Evolutionary conservation across 2,888 invertebrate species (phyloP).

Genomic region (Ochropleura leucogaster): DNA sequence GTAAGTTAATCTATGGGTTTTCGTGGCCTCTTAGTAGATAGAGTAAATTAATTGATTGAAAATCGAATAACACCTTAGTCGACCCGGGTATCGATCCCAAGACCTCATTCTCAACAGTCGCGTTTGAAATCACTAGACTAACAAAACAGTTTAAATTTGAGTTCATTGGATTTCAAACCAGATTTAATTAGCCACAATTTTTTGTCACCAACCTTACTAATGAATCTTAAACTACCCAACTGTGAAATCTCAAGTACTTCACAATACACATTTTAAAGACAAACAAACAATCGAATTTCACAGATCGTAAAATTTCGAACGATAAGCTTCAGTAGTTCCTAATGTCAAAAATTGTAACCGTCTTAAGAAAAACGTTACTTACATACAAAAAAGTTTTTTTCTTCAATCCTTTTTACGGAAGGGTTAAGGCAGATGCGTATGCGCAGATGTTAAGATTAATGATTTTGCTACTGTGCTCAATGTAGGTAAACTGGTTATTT

Average conservation of each 20-base stretch:
- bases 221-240: conserved; percentile 18
- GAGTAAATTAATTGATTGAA: too few species aligned
- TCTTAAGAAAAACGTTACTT: conserved; percentile 59
- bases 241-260: conserved; percentile 23
- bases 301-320: conserved; percentile 50
- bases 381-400: conserved; percentile 60
- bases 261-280: conserved; percentile 43
- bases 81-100: too few species aligned
- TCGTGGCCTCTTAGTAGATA: too few species aligned
- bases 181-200: not conserved
- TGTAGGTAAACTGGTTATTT: conserved; percentile 59
- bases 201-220: not conserved
- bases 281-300: conserved; percentile 66
- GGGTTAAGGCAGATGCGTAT: conserved; percentile 84
- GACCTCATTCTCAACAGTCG: too few species aligned
- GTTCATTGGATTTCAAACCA: not conserved
- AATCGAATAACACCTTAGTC: too few species aligned
- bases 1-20: too few species aligned
- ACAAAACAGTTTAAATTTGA: not conserved
- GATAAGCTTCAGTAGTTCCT: conserved; percentile 57
- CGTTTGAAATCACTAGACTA: too few species aligned
- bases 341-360: conserved; percentile 48
- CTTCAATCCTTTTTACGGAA: conserved; percentile 73
- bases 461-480: conserved; percentile 75
- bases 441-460: conserved; percentile 82